A percentile compares a stretch with the other conserved stretches of the same genome.
Conservation (phyloP, 2,113 vertebrate genomes). For the Conger conger region DNA sequence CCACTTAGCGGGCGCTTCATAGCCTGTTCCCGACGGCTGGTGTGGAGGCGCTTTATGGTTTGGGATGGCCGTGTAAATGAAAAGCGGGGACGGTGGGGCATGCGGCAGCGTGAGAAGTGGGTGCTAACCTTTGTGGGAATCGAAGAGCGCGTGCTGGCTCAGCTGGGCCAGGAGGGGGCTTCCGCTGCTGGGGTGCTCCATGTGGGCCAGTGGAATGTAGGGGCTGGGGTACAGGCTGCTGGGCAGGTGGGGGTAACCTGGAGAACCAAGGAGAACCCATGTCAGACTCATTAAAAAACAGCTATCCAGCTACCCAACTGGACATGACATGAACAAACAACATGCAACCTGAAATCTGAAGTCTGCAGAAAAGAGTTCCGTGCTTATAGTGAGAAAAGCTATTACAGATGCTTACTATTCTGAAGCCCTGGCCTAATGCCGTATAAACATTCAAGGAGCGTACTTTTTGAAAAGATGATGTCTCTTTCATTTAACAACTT, state of each 20-base stretch:
- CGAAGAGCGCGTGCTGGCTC: constrained; percentile 86
- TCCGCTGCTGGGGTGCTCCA: constrained; percentile 75
- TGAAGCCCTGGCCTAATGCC: not conserved
- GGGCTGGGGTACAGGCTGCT: constrained; percentile 83
- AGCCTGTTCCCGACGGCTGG: not conserved
- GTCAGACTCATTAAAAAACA: not conserved
- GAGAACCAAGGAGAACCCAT: constrained; percentile 41
- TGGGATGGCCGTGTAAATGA: constrained; percentile 11
- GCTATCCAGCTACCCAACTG: not conserved
- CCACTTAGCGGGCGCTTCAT: not conserved
- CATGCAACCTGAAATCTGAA: not conserved
- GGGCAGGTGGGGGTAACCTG: constrained; percentile 87
- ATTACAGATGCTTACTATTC: not conserved
- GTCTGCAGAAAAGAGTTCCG: not conserved
- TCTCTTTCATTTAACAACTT: not conserved
- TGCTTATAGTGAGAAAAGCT: not conserved
- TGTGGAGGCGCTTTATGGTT: not conserved
- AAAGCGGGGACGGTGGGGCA: not conserved
- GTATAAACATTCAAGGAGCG: not conserved
- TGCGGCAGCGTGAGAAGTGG: not conserved
- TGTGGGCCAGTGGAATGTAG: constrained; percentile 90
- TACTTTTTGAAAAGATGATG: not conserved
- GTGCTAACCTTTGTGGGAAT: constrained; percentile 90
- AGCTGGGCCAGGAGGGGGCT: constrained; percentile 79
- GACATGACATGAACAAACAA: not conserved